Conservation (phyloP, 2,888 invertebrate species). For the Balanococcus diminutus region DNA sequence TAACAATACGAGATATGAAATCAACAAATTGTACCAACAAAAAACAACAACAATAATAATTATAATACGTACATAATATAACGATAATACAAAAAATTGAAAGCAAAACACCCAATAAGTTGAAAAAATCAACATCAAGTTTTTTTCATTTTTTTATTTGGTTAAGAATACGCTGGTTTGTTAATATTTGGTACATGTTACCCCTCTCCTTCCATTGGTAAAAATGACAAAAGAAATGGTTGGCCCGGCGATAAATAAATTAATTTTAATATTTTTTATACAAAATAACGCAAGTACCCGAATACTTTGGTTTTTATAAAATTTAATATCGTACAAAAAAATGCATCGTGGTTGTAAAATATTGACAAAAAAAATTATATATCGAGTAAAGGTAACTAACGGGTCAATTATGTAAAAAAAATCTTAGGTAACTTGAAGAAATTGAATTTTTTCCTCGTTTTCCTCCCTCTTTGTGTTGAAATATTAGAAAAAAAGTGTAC, state of each 20-base stretch:
- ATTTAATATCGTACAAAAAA: background rate
- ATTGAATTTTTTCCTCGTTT: background rate
- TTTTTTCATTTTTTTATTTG: no score
- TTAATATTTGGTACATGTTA: background rate
- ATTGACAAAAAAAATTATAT: background rate
- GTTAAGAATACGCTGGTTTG: background rate
- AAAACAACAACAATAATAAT: no score
- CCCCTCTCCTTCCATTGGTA: background rate
- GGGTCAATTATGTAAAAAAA: background rate
- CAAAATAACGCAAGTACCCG: no score
- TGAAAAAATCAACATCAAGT: background rate
- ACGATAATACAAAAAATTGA: background rate
- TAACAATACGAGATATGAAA: background rate
- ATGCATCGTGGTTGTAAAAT: background rate
- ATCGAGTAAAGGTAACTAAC: conserved; percentile 19
- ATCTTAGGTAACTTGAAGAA: background rate
- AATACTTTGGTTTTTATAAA: background rate
- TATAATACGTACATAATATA: no score
- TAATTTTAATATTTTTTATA: background rate
- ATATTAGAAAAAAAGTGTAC: background rate
- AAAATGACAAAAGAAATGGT: background rate
- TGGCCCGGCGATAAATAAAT: background rate
- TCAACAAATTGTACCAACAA: conserved; percentile 8
- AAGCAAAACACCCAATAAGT: background rate
- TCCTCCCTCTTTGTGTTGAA: background rate